phyloP scores from a whole-genome alignment of 1,140 invertebrate species.

The Drosophila aff. region DNA sequence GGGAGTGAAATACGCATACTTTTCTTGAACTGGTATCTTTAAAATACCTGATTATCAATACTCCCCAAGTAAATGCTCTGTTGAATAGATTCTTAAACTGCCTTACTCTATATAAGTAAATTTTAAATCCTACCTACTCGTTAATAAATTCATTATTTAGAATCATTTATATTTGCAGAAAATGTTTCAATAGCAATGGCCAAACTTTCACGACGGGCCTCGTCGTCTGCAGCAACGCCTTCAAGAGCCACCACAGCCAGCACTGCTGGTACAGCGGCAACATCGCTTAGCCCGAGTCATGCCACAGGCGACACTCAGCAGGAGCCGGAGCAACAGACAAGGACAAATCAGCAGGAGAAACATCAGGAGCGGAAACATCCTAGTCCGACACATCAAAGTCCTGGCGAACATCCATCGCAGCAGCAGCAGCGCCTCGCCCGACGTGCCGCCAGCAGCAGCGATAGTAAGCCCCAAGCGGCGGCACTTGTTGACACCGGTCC shows the following conservation, averaged over 20 bases:
- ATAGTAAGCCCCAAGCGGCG: slow-evolving; percentile 27
- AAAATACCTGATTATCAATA: too few relatives aligned
- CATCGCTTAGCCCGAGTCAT: slow-evolving; percentile 14
- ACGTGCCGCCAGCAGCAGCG: slow-evolving; percentile 35
- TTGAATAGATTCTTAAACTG: background rate
- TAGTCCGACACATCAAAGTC: slow-evolving; percentile 21
- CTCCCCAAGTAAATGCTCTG: background rate
- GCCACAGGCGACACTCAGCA: slow-evolving; percentile 26
- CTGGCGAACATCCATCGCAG: slow-evolving; percentile 2
- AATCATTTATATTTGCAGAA: slow-evolving; percentile 57
- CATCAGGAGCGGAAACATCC: slow-evolving; percentile 12
- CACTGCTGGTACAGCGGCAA: slow-evolving; percentile 21
- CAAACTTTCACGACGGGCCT: slow-evolving; percentile 84
- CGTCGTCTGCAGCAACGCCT: slow-evolving; percentile 81
- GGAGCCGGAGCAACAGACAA: slow-evolving; percentile 30
- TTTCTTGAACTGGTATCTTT: too few relatives aligned
- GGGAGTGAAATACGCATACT: background rate
- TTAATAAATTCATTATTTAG: background rate
- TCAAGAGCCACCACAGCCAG: slow-evolving; percentile 61
- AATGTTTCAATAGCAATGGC: slow-evolving; percentile 85
- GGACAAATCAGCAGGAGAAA: slow-evolving; percentile 18
- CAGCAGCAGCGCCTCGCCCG: slow-evolving; percentile 48
- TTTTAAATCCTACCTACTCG: background rate
- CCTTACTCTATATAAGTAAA: background rate
- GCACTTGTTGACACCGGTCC: slow-evolving; percentile 60